Base-by-base conservation (phyloP, 2,888 invertebrate genomes). In the Allolobophora icterica region DNA sequence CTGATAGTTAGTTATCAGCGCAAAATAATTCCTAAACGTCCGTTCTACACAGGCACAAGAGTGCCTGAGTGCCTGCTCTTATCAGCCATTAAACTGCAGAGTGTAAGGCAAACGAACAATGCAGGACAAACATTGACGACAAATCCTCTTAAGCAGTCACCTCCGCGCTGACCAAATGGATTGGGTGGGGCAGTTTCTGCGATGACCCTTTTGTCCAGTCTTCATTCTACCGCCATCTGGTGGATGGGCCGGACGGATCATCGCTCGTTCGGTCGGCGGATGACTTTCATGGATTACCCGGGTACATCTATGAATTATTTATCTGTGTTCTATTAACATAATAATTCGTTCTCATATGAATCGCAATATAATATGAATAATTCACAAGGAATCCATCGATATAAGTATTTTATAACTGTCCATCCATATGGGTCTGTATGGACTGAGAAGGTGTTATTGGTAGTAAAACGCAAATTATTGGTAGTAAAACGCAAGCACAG, bases 401-500 rank as follows among this genome's bases (percentile, higher is more conserved):
- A n/a, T 71, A 30, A 71, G 1, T n/a, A 71, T 71, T 71, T 13
- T n/a, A 13, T 71, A 17, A 0, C n/a, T 71, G 30, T 71, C n/a
- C n/a, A 13, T 71, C n/a, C n/a, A 13, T n/a, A 17, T n/a, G n/a
- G n/a, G 71, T n/a, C n/a, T 71, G 11, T 8, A 8, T n/a, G 71
- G 4, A 13, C 13, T 6, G 71, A 71, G n/a, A 71, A 71, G 13
- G 71, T 71, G 13, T 71, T 71, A 71, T n/a, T 71, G 71, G n/a
- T 71, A 71, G 71, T n/a, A 24, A n/a, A 71, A n/a, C n/a, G n/a
- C n/a, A n/a, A n/a, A n/a, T 71, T 71, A 71, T n/a, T 71, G 71
- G n/a, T 71, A 71, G 71, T n/a, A 24, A n/a, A 71, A 71, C 13
- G 71, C 71, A 71, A 6, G n/a, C 71, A 71, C 71, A n/a, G 6